Evolutionary conservation across 1,140 invertebrate genomes (phyloP), one percentile per base, ranked within the genome.

Genomic region (Drosophila truncata): DNA sequence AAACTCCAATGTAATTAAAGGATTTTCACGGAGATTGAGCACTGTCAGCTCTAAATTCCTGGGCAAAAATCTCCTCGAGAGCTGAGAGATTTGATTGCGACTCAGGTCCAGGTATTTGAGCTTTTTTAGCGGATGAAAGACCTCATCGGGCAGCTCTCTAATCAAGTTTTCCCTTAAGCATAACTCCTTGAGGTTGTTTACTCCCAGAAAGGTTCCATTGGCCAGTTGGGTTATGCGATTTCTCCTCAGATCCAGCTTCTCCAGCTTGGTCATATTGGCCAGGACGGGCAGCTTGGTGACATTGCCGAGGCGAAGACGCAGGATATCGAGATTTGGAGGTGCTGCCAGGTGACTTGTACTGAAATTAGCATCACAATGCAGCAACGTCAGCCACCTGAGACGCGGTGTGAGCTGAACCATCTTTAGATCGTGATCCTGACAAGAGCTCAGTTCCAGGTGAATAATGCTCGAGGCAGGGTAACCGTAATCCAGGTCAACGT

Each of bases 41-140:
- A 11, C 9, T 18, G 4, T 2, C 39, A 42, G 4, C 39, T 42
- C n/a, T 10, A 18, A 11, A 4, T 42, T 4, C 1, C n/a, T 10
- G 9, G n/a, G n/a, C 39, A 42, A 10, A 10, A 42, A 42, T 11
- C 8, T 42, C n/a, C 18, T 10, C n/a, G 39, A 42, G 0, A 42
- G n/a, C n/a, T 10, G 39, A 42, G 39, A 42, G 39, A 42, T 42
- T 42, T 18, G 39, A 42, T 42, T 42, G 9, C 39, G 39, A 42
- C 39, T 42, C n/a, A 42, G 9, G n/a, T 42, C 39, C 9, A 42
- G 39, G n/a, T 42, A 42, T 4, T 10, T 1, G 3, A 42, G 39
- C 39, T 18, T 42, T n/a, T 11, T 10, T 3, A 42, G 39, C 9
- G 39, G 39, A 42, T 42, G 39, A 42, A 42, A 11, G n/a, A 42